A percentile compares a stretch with the other conserved stretches of the same genome.
These are phyloP conservation scores for Xestia sexstrigata DNA, from an alignment of 2,888 invertebrate genomes.

Conservation along the genomic window DNA sequence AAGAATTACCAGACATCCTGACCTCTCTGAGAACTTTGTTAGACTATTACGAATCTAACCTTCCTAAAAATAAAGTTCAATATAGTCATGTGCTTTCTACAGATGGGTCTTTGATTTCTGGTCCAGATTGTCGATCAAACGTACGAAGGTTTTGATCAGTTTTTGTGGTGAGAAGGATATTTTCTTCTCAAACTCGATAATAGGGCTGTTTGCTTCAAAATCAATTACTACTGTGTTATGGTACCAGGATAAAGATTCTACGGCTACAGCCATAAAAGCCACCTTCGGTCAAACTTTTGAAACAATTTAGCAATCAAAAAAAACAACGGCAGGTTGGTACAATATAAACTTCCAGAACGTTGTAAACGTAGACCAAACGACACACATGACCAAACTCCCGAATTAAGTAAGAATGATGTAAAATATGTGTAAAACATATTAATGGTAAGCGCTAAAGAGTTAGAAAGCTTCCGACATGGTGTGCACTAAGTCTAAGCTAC, in stretches of 20 bases:
- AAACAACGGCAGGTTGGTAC: not conserved
- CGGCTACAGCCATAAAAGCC: too few species aligned
- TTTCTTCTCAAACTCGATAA: constrained; percentile 61
- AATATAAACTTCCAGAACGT: too few species aligned
- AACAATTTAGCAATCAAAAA: not conserved
- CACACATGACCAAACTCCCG: constrained; percentile 10
- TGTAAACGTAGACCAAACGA: not conserved
- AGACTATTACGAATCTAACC: constrained; percentile 9
- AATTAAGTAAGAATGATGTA: not conserved
- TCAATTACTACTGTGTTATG: constrained; percentile 12
- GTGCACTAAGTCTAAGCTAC: constrained; percentile 37
- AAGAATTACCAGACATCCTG: constrained; percentile 64
- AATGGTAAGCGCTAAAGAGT: constrained; percentile 5
- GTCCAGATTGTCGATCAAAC: constrained; percentile 46
- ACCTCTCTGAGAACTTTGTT: constrained; percentile 18
- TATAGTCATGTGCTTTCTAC: not conserved
- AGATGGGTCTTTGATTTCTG: constrained; percentile 31
- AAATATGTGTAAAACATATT: constrained; percentile 9
- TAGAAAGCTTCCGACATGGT: constrained; percentile 20
- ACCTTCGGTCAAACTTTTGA: too few species aligned
- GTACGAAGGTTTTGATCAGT: constrained; percentile 58
- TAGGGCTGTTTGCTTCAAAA: constrained; percentile 30
- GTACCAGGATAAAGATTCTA: too few species aligned
- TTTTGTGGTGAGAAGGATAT: constrained; percentile 59
- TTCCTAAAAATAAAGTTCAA: not conserved